Evolutionary conservation across 2,113 vertebrate species (phyloP).

Genomic region (Gobio gobio): DNA sequence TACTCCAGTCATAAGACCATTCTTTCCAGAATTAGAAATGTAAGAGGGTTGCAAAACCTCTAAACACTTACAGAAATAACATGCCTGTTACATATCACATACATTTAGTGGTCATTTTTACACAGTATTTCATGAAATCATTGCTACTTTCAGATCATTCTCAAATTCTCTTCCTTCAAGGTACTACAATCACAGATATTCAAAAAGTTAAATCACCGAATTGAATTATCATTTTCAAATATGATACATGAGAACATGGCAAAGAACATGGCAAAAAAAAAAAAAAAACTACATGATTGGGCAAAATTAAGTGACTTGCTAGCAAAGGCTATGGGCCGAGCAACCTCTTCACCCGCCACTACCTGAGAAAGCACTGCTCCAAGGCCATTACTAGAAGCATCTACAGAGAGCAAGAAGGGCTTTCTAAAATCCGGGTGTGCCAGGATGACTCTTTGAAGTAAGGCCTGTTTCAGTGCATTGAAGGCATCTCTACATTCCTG

Average conservation of each 20-base stretch:
- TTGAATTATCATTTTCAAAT: no score
- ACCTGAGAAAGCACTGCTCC: slow-evolving; percentile 45
- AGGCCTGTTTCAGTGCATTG: slow-evolving; percentile 15
- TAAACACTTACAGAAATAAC: neutral
- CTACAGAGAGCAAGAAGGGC: slow-evolving; percentile 48
- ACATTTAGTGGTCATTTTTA: neutral
- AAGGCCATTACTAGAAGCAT: slow-evolving; percentile 44
- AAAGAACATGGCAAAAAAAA: no score
- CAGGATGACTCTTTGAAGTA: slow-evolving; percentile 38
- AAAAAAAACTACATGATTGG: neutral
- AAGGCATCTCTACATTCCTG: slow-evolving; percentile 47
- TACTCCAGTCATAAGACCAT: neutral
- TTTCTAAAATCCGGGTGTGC: slow-evolving; percentile 51
- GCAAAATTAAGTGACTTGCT: slow-evolving; percentile 42
- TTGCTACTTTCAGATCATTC: no score
- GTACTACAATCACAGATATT: neutral
- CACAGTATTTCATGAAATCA: no score
- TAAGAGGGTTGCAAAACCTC: neutral
- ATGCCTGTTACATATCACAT: neutral
- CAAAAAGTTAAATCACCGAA: neutral
- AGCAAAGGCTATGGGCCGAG: slow-evolving; percentile 40
- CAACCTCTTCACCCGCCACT: neutral
- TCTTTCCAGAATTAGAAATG: slow-evolving; percentile 4
- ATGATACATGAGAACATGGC: no score
- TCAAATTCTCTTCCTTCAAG: no score